Conservation (phyloP, 2,888 invertebrate species). For the Leptinotarsa juncta region DNA sequence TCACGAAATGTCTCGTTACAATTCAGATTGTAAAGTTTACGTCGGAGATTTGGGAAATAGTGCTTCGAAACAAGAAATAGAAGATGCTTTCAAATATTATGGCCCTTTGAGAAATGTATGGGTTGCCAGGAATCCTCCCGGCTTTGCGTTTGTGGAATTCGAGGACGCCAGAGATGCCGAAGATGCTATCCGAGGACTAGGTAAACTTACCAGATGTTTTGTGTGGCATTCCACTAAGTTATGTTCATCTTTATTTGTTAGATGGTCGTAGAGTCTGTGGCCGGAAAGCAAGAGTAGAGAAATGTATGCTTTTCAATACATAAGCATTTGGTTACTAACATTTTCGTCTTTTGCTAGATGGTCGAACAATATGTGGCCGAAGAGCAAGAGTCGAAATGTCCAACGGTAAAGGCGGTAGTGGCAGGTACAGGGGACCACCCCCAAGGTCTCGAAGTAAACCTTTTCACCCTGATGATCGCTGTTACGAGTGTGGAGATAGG, state of each 20-base stretch:
- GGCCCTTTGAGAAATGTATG: constrained; percentile 91
- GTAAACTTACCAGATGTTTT: constrained; percentile 65
- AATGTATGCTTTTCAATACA: constrained; percentile 43
- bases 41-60: constrained; percentile 92
- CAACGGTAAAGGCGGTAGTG: constrained; percentile 79
- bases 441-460: constrained; percentile 76
- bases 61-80: constrained; percentile 90
- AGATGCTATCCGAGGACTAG: constrained; percentile 85
- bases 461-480: constrained; percentile 90
- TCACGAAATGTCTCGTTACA: constrained; percentile 77
- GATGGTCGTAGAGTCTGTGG: constrained; percentile 47
- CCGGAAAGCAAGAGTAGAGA: constrained; percentile 46
- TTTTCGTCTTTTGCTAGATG: constrained; percentile 68
- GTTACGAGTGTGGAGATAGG: constrained; percentile 93
- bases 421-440: constrained; percentile 69
- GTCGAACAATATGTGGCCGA: constrained; percentile 87
- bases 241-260: constrained; percentile 44
- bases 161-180: constrained; percentile 91
- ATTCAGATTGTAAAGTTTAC: constrained; percentile 90
- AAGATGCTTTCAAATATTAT: constrained; percentile 88
- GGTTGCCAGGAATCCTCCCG: constrained; percentile 94
- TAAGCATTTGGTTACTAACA: constrained; percentile 31
- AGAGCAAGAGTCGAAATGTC: constrained; percentile 93
- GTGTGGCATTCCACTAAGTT: constrained; percentile 39
- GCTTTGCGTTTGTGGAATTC: constrained; percentile 91